Percentiles rank a stretch among this genome's conserved stretches.
These are phyloP conservation scores for Pavo muticus DNA, from an alignment of 2,113 vertebrate species.

Conservation along the genomic window DNA sequence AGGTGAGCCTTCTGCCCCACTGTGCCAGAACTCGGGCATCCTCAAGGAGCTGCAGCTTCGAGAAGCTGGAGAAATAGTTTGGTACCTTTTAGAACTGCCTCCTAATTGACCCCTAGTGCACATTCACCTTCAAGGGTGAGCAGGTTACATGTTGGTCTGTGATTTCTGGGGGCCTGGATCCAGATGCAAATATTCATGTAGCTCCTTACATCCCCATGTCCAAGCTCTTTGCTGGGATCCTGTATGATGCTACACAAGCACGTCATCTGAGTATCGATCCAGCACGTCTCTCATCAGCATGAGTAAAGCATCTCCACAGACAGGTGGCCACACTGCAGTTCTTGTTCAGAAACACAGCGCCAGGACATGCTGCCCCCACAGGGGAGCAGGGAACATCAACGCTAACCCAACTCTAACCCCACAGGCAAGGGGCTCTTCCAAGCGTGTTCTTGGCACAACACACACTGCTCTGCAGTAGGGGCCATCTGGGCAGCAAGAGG, in stretches of 20 bases:
- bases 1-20: background rate
- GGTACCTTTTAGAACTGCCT: background rate
- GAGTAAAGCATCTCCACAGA: background rate
- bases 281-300: fast-evolving
- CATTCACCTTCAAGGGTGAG: too few species aligned
- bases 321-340: background rate
- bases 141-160: fast-evolving
- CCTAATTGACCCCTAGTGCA: background rate
- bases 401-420: background rate
- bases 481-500: background rate
- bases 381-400: background rate
- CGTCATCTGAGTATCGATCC: fast-evolving
- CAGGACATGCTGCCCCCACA: background rate
- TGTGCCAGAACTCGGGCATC: background rate
- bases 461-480: fast-evolving
- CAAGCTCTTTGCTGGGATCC: background rate
- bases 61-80: background rate
- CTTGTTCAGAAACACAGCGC: background rate
- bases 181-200: fast-evolving
- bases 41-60: background rate
- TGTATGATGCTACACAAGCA: background rate
- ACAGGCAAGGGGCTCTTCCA: background rate
- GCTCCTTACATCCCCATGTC: background rate
- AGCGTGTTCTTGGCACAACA: fast-evolving
- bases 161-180: background rate